phyloP scores from a whole-genome alignment of 2,888 invertebrate species.

The Lasius fuliginosus region DNA sequence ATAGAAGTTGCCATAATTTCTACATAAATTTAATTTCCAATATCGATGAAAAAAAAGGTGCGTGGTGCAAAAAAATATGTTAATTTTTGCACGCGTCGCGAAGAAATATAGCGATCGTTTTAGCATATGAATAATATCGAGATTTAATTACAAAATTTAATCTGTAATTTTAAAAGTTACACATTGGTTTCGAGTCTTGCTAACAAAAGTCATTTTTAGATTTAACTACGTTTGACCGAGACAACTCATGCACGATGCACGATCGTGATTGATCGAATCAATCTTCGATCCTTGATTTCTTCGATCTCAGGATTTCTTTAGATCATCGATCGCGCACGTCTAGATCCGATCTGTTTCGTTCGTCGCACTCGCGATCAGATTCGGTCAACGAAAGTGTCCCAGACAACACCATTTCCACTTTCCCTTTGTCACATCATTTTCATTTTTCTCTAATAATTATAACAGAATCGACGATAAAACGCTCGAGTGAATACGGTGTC shows the following conservation, averaged over 20 bases:
- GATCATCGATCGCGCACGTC: background rate
- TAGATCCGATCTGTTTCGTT: constrained; percentile 6
- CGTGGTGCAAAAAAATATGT: background rate
- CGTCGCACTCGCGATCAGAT: background rate
- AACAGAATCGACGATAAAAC: background rate
- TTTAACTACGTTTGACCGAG: constrained; percentile 15
- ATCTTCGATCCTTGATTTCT: background rate
- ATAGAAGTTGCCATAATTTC: background rate
- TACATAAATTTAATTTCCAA: background rate
- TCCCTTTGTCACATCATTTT: background rate
- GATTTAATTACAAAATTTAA: background rate
- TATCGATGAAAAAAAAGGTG: background rate
- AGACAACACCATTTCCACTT: background rate
- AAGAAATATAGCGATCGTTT: background rate
- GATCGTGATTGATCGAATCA: background rate
- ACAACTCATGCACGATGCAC: background rate
- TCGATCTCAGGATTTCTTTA: background rate
- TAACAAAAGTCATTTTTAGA: constrained; percentile 7
- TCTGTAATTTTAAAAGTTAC: background rate
- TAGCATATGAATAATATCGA: background rate
- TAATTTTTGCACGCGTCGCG: background rate
- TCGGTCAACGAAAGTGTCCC: background rate
- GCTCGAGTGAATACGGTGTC: constrained; percentile 3
- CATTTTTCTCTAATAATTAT: background rate
- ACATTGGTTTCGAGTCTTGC: constrained; percentile 9